Conservation (phyloP, 1,140 invertebrate species). For the Medauroidea extradentata region DNA sequence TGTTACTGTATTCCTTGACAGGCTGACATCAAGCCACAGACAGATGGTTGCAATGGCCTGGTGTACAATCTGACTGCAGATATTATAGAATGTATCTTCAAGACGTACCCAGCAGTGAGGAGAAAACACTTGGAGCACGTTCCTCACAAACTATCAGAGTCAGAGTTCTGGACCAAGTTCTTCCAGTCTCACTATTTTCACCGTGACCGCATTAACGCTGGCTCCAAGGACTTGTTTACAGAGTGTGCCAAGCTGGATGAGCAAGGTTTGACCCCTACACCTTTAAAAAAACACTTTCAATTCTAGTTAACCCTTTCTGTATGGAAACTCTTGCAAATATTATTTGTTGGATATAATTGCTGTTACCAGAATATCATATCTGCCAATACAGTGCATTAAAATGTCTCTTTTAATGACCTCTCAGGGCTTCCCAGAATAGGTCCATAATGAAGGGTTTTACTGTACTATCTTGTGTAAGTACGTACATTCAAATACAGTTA, state of each 20-base stretch:
- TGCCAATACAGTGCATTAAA: too few relatives aligned
- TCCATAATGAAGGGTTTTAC: too few relatives aligned
- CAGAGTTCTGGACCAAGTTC: conserved; percentile 99
- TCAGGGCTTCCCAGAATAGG: too few relatives aligned
- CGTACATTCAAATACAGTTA: too few relatives aligned
- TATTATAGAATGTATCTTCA: conserved; percentile 97
- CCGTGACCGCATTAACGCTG: conserved; percentile 84
- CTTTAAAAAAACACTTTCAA: too few relatives aligned
- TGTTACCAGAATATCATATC: too few relatives aligned
- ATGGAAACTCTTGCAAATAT: too few relatives aligned
- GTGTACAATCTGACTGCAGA: conserved; percentile 97
- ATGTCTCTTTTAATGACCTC: too few relatives aligned
- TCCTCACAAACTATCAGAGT: conserved; percentile 89
- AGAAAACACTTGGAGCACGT: conserved; percentile 96
- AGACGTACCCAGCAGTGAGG: conserved; percentile 97
- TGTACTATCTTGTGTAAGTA: too few relatives aligned
- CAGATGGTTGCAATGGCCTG: conserved; percentile 94
- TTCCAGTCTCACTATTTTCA: conserved; percentile 99
- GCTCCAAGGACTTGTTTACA: conserved; percentile 90
- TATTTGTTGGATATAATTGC: too few relatives aligned
- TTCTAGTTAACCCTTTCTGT: too few relatives aligned
- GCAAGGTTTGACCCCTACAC: conserved; percentile 53
- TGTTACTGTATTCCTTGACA: conserved; percentile 25
- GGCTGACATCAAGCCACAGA: conserved; percentile 94
- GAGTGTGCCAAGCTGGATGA: conserved; percentile 97